Base-by-base conservation (phyloP, 2,888 invertebrate species). In the Oxycera nigricornis region DNA sequence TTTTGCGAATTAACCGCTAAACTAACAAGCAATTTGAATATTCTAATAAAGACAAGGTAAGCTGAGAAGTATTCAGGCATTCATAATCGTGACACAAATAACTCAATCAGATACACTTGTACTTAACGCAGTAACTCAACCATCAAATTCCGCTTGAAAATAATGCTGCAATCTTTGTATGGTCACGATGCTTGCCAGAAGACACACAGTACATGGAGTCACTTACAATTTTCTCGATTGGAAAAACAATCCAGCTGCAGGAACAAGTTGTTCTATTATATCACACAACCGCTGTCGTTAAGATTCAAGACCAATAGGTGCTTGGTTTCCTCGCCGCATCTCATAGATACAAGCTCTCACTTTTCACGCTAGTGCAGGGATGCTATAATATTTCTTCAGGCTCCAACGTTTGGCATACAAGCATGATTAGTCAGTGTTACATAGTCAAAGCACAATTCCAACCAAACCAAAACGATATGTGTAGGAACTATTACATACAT, bases 301-400 rank as follows among this genome's bases (percentile, higher is more conserved):
- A 65, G 22, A 61, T 61, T 61, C 31, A 30, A 17, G 41, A 41
- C 26, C 26, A 31, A 61, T 14, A 31, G 17, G 31, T 31, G 30
- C 41, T 65, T 17, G 28, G n/a, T 30, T 59, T 59, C 59, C 26
- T n/a, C 59, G 24, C 22, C 11, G n/a, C 22, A 7, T n/a, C 35
- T 35, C 31, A 62, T 31, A 35, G 35, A 20, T n/a, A 2, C 4
- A 17, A 31, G 70, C 70, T 70, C 70, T 70, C 70, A 70, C 70
- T 70, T 70, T 70, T 55, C 70, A 70, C 55, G 46, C 0, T 2
- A 35, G n/a, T 20, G 20, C 20, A 9, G 7, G 22, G n/a, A 35
- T 59, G 1, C 59, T n/a, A 55, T 28, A 31, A 2, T 59, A 30
- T 17, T 30, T 35, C 17, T n/a, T 31, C 35, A 20, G 28, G 14